Percentiles rank a stretch among this genome's conserved stretches.
Evolutionary conservation across 2,797 vertebrate genomes (phyloP).

Genomic region (Sebastes oblongus): DNA sequence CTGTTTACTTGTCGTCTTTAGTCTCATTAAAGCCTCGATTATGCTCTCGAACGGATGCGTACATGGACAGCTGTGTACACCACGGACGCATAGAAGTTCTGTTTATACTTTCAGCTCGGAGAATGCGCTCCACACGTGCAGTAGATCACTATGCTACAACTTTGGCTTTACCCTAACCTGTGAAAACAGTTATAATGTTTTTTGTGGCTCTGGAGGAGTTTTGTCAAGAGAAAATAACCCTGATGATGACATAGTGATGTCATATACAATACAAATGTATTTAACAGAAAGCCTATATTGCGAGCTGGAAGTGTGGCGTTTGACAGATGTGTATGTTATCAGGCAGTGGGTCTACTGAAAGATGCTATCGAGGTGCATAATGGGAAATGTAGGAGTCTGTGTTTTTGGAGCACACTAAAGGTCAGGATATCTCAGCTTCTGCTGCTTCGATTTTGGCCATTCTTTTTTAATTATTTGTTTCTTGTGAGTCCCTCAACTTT

Average conservation of each 20-base stretch:
- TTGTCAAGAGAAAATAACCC: background rate
- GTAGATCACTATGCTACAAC: no score
- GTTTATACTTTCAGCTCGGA: no score
- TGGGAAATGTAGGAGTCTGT: background rate
- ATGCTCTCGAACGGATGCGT: no score
- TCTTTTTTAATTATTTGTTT: background rate
- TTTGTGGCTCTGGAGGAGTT: background rate
- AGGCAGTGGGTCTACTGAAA: background rate
- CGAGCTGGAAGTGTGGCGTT: background rate
- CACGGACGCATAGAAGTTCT: no score
- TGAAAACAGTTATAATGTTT: background rate
- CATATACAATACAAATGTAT: background rate
- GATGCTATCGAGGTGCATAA: background rate
- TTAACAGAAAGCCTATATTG: background rate
- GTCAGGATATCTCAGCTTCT: background rate
- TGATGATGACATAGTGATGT: background rate
- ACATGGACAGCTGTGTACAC: no score
- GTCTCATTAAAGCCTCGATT: background rate
- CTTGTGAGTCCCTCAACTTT: background rate
- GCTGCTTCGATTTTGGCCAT: background rate
- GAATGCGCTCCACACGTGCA: no score
- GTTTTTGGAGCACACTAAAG: background rate
- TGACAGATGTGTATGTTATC: background rate
- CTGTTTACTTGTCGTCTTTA: background rate
- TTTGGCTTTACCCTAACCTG: background rate